Percentiles rank a stretch among this genome's conserved stretches.
Evolutionary conservation across 2,888 invertebrate species (phyloP).

Genomic region (Scelioninae gen. 2): DNA sequence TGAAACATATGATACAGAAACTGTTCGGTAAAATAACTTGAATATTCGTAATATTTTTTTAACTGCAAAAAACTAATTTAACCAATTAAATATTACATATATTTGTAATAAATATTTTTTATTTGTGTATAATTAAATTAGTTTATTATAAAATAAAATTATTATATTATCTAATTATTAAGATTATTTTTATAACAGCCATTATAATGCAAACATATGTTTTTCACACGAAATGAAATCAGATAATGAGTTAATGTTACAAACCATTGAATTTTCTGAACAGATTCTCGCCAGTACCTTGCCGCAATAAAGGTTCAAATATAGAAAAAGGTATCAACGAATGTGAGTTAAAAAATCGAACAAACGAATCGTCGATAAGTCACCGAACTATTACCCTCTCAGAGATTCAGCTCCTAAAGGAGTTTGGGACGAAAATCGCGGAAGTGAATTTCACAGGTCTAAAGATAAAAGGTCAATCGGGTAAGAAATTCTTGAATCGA

Average conservation of each 20-base stretch:
- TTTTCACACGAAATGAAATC: background rate
- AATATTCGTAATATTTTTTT: background rate
- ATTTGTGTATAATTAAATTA: no score
- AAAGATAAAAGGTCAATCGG: constrained; percentile 34
- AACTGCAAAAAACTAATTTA: no score
- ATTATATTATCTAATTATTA: background rate
- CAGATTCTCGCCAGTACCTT: constrained; percentile 16
- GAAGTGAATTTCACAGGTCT: constrained; percentile 11
- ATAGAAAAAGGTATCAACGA: constrained; percentile 4
- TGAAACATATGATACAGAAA: background rate
- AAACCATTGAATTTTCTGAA: constrained; percentile 8
- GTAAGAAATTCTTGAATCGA: constrained; percentile 46
- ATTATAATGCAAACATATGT: background rate
- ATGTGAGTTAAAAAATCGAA: constrained; percentile 9
- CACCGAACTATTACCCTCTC: constrained; percentile 22
- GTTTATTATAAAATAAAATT: background rate
- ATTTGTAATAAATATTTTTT: background rate
- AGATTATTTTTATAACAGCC: background rate
- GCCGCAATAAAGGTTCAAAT: constrained; percentile 9
- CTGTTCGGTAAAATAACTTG: background rate
- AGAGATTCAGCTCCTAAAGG: constrained; percentile 16
- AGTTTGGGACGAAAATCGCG: constrained; percentile 11
- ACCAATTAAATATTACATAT: background rate
- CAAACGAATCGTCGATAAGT: constrained; percentile 36
- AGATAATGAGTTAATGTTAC: background rate